Conservation (phyloP, 2,113 vertebrate genomes). For the Otus sunia region DNA sequence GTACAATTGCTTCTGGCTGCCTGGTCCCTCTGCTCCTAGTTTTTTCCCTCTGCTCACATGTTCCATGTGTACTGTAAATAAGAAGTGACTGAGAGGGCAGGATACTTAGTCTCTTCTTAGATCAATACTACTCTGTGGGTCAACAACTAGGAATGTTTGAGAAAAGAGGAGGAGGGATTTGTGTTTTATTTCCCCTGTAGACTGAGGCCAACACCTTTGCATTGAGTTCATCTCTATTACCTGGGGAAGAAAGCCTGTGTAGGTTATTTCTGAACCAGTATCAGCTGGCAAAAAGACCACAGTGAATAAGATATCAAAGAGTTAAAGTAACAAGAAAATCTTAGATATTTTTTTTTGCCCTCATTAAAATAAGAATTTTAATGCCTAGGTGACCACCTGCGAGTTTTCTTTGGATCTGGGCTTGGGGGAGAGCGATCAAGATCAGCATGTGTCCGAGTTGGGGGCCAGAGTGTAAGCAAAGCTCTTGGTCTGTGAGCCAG, state of each 20-base stretch:
- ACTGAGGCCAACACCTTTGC: background rate
- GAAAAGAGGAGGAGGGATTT: background rate
- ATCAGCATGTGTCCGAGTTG: fast-evolving
- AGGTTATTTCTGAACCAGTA: background rate
- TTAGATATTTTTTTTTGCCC: fast-evolving
- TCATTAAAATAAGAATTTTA: background rate
- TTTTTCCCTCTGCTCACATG: background rate
- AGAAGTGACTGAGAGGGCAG: background rate
- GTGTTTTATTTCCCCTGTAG: background rate
- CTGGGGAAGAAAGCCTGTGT: background rate
- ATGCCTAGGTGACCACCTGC: background rate
- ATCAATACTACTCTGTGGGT: background rate
- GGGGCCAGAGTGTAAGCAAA: background rate
- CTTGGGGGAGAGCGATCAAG: background rate
- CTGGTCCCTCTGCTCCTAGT: background rate
- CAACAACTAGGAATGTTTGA: background rate
- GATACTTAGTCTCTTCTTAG: background rate
- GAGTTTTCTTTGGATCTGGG: background rate
- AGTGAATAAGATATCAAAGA: background rate
- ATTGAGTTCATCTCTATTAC: background rate
- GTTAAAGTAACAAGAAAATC: background rate
- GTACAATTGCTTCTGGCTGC: background rate
- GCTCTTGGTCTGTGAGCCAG: background rate
- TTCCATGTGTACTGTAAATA: background rate
- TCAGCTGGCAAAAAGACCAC: background rate